A percentile compares a stretch with the other conserved stretches of the same genome.
Conservation (phyloP, 1,140 invertebrate species). For the Pseudomyrmex sp. region DNA sequence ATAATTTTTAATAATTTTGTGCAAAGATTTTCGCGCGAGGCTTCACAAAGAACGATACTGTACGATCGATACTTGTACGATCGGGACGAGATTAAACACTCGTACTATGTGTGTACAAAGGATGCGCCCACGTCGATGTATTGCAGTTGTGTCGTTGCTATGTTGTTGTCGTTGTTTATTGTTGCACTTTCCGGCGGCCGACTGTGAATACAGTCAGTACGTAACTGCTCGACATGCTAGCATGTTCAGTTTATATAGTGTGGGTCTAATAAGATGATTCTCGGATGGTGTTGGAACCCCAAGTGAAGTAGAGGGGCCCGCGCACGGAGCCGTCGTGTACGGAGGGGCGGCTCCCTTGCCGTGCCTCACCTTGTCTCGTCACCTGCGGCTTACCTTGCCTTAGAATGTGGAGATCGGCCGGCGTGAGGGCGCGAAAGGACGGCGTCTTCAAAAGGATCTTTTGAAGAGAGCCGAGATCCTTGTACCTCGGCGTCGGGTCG, state of each 20-base stretch:
- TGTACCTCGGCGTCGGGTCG: neutral
- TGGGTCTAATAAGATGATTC: slow-evolving; percentile 84
- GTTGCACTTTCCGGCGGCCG: slow-evolving; percentile 72
- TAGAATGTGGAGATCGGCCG: slow-evolving; percentile 49
- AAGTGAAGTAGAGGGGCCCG: slow-evolving; percentile 51
- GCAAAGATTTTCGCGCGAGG: neutral
- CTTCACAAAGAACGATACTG: slow-evolving; percentile 35
- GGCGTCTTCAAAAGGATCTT: no score
- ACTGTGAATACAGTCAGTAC: slow-evolving; percentile 78
- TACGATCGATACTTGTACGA: neutral
- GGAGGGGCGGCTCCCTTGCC: slow-evolving; percentile 60
- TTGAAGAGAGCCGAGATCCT: neutral
- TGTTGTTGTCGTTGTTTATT: slow-evolving; percentile 37
- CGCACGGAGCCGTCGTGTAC: slow-evolving; percentile 13
- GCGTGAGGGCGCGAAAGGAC: no score
- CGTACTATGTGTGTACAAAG: slow-evolving; percentile 49
- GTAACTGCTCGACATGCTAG: slow-evolving; percentile 82
- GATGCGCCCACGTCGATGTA: neutral
- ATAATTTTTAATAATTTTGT: neutral
- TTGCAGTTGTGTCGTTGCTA: neutral
- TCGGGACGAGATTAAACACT: neutral
- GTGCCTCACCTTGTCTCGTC: slow-evolving; percentile 55
- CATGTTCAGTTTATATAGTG: slow-evolving; percentile 85
- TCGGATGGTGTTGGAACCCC: slow-evolving; percentile 70
- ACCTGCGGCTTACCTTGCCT: slow-evolving; percentile 27